phyloP scores from a whole-genome alignment of 2,888 invertebrate species.

The Nipponacmea schrenckii region DNA sequence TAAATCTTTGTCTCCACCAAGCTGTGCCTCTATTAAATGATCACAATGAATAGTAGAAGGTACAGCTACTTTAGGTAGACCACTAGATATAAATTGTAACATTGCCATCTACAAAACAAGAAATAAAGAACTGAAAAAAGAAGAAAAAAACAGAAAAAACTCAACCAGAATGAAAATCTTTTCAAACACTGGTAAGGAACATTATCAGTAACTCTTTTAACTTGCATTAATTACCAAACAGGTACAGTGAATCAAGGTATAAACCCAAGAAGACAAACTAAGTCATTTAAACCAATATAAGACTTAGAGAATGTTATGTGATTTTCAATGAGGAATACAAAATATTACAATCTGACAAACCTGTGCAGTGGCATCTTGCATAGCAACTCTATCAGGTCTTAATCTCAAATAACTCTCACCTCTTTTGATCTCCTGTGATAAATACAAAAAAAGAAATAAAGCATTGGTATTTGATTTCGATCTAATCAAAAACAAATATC shows the following conservation, averaged over 20 bases:
- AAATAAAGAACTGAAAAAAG: not conserved
- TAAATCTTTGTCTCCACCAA: conserved; percentile 89
- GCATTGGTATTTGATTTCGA: no score
- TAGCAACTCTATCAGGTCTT: conserved; percentile 97
- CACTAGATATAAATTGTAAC: conserved; percentile 98
- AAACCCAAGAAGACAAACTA: no score
- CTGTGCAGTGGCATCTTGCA: conserved; percentile 99
- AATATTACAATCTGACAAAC: conserved; percentile 37
- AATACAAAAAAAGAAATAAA: not conserved
- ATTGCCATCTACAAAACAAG: conserved; percentile 86
- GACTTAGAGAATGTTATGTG: no score
- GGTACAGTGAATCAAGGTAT: no score
- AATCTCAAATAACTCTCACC: conserved; percentile 92
- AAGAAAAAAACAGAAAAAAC: no score
- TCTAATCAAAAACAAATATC: no score
- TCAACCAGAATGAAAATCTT: no score
- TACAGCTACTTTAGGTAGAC: conserved; percentile 92
- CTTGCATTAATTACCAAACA: no score
- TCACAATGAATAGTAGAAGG: conserved; percentile 99
- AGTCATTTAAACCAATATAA: no score
- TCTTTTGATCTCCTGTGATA: conserved; percentile 80
- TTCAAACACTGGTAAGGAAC: no score
- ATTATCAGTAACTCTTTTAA: no score
- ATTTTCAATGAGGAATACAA: no score
- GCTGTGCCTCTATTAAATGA: conserved; percentile 97